Conservation (phyloP, 1,140 invertebrate genomes). For the Limonius californicus region DNA sequence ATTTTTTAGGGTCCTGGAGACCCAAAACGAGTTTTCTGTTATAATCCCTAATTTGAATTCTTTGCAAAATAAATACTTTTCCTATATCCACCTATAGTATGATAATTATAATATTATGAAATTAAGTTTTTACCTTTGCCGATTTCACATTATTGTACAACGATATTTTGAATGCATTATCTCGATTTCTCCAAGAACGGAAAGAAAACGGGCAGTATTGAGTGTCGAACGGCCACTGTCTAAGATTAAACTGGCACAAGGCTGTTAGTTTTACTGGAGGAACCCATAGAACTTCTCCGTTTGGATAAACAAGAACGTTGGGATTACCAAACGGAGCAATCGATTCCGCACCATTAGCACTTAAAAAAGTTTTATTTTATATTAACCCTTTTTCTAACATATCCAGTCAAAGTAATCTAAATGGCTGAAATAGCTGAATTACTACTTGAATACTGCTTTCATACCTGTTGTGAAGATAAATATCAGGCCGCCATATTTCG, state of each 20-base stretch:
- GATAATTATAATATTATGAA: too few relatives aligned
- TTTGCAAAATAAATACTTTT: too few relatives aligned
- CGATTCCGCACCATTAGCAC: too few relatives aligned
- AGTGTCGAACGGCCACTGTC: constrained; percentile 68
- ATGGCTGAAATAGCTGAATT: too few relatives aligned
- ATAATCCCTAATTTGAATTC: too few relatives aligned
- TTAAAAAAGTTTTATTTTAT: too few relatives aligned
- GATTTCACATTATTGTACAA: constrained; percentile 31
- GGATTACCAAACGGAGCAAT: too few relatives aligned
- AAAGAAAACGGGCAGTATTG: constrained; percentile 63
- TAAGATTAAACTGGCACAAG: constrained; percentile 64
- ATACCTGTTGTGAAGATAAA: constrained; percentile 61
- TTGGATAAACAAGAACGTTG: constrained; percentile 53
- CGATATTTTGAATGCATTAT: constrained; percentile 59
- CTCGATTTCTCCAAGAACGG: constrained; percentile 67
- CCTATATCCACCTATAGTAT: not conserved
- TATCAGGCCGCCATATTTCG: constrained; percentile 67
- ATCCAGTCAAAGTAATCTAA: not conserved
- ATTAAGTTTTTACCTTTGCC: not conserved
- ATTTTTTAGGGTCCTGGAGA: too few relatives aligned
- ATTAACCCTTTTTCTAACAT: too few relatives aligned
- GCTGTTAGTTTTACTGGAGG: constrained; percentile 63
- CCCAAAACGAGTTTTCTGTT: too few relatives aligned
- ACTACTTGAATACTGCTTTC: too few relatives aligned
- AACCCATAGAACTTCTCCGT: constrained; percentile 64